A percentile compares a stretch with the other conserved stretches of the same genome.
Conservation (phyloP, 2,888 invertebrate genomes). For the Platycnemis pennipes region DNA sequence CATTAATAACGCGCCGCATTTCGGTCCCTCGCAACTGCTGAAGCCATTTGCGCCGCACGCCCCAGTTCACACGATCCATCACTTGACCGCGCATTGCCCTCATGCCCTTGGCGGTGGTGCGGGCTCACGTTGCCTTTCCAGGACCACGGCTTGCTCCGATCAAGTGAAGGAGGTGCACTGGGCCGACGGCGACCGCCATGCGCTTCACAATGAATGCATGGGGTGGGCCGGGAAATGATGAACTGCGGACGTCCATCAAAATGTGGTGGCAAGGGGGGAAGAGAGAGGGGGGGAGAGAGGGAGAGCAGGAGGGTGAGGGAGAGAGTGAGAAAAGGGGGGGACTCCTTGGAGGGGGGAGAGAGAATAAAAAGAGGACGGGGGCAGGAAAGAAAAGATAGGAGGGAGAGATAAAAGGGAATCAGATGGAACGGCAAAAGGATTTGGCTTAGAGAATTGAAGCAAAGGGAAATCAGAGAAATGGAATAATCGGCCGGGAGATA, state of each 20-base stretch:
- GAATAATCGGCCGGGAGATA: not conserved
- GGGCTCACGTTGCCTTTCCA: not conserved
- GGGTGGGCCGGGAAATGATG: not conserved
- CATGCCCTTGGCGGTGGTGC: not conserved
- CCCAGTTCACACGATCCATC: slow-evolving; percentile 28
- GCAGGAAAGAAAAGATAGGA: too few relatives aligned
- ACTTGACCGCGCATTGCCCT: not conserved
- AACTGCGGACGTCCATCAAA: slow-evolving; percentile 32
- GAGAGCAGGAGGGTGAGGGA: not conserved
- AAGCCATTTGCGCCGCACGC: not conserved
- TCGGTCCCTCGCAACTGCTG: not conserved
- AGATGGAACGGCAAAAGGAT: not conserved
- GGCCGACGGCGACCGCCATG: not conserved
- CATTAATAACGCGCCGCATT: not conserved
- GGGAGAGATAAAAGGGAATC: not conserved
- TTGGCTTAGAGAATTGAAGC: not conserved
- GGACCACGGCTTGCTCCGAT: not conserved
- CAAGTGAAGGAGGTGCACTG: not conserved
- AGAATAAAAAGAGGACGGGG: not conserved
- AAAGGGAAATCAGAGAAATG: not conserved
- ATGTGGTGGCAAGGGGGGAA: not conserved
- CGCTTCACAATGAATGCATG: slow-evolving; percentile 6
- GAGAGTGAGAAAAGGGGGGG: too few relatives aligned
- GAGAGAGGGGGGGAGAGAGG: not conserved
- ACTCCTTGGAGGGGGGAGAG: not conserved